phyloP scores from a whole-genome alignment of 1,140 invertebrate genomes.

The Parapsyche elsis region DNA sequence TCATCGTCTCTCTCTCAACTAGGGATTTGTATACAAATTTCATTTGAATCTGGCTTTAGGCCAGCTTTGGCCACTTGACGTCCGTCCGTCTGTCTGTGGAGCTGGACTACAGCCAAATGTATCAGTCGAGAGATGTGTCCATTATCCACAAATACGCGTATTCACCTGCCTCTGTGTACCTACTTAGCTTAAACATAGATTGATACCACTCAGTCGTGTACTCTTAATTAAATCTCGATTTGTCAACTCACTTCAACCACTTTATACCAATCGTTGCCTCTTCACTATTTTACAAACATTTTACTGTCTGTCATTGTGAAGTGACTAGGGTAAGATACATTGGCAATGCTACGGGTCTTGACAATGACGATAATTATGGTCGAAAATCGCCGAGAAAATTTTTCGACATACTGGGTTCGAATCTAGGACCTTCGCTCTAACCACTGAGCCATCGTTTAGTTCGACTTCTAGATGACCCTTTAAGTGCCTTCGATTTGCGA shows the following conservation, averaged over 20 bases:
- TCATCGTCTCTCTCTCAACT: too few species aligned
- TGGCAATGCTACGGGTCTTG: too few species aligned
- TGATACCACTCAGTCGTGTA: neutral
- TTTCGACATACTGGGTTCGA: too few species aligned
- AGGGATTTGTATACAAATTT: neutral
- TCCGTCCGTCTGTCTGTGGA: slow-evolving; percentile 22
- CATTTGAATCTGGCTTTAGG: neutral
- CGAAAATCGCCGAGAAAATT: too few species aligned
- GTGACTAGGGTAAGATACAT: too few species aligned
- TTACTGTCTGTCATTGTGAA: too few species aligned
- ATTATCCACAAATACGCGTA: neutral
- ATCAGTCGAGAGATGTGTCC: neutral
- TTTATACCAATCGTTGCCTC: neutral
- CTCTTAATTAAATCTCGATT: neutral
- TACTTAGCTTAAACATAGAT: neutral
- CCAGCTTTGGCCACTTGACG: slow-evolving; percentile 22
- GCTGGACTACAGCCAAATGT: neutral
- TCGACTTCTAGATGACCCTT: too few species aligned
- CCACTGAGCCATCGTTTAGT: too few species aligned
- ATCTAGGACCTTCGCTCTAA: too few species aligned
- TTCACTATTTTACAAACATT: too few species aligned
- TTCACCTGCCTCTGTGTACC: neutral
- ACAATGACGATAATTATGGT: too few species aligned
- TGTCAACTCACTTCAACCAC: neutral
- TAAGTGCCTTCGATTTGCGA: too few species aligned